Base-by-base conservation (phyloP, 2,888 invertebrate genomes). In the Sinodicranocentrus sp. region DNA sequence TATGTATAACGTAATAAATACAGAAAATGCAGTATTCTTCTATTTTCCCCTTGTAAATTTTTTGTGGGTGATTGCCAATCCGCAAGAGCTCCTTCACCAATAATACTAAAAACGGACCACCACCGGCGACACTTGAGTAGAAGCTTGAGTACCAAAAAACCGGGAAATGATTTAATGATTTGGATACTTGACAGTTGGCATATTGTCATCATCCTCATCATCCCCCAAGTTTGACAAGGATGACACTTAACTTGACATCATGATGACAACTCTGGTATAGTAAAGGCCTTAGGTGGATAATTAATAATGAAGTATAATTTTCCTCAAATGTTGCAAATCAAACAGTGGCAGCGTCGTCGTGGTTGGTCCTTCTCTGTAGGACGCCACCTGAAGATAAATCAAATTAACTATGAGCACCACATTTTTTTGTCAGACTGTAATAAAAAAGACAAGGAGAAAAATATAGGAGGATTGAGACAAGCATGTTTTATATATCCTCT, bases 21-120 rank as follows among this genome's bases (percentile, higher is more conserved):
- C 21, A 44, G 59, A 59, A 43, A 39, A 43, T 33, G 33, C 33
- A 33, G 5, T 10, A 33, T 33, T 33, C 3, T 33, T 33, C 10
- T 33, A 33, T 33, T 33, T 10, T 33, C 33, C n/a, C 33, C 48
- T 17, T 48, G n/a, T 28, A n/a, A 61, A 52, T 77, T 68, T 75
- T 77, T 77, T 68, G 65, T 77, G 77, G 70, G 33, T 70, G 57
- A 77, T 77, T 68, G 77, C 44, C 68, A 77, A 77, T 77, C 68
- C 52, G 19, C 21, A 23, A 23, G 43, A 19, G n/a, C 8, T 13
- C 2, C 2, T 61, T 61, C 61, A 26, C 28, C 15, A 57, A 57
- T 19, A 57, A 57, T 19, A 39, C 13, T 26, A 17, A 25, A n/a
- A 67, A 25, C 10, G 63, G 79, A 79, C 79, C 79, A 79, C 79